Base-by-base conservation (phyloP, 2,797 vertebrate genomes). In the Naso thynnoides region DNA sequence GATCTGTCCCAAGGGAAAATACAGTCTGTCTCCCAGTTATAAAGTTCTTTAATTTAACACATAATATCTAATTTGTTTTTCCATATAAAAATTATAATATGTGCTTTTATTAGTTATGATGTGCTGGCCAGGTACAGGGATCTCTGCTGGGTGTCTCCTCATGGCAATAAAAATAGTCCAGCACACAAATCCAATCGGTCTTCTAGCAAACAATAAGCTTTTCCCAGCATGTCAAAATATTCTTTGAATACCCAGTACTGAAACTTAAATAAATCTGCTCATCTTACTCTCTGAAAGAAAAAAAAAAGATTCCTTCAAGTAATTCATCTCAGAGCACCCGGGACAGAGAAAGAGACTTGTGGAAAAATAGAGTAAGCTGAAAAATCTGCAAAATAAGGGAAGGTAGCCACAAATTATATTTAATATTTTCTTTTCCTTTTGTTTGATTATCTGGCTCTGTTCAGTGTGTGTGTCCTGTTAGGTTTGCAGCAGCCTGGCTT, bases 401-500 rank as follows among this genome's bases (percentile, higher is more conserved):
- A 47, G 52, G 21, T 33, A 33, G 33, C 33, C 36, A 29, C 16
- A 39, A 63, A 73, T 36, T 18, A 48, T 4, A 18, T 57, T 24
- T 19, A 11, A 41, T 14, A 44, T 16, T 68, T 58, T 48, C 19
- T 52, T 50, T 58, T 48, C 36, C 60, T 29, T 13, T 21, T 2
- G 4, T 26, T 53, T 33, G 55, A 66, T 44, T 27, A 14, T 52
- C 61, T 59, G 57, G 13, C 8, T 64, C 42, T 19, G 10, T 18
- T 62, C 36, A 19, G 14, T 4, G 24, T 27, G 54, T 71, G 64
- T 52, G 41, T 50, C 16, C 26, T 45, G 52, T 63, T 42, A 49
- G 60, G 19, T 64, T 76, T 84, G 56, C 39, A 70, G 24, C 31
- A 64, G 42, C 52, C 63, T 71, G 59, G 58, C 58, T 33, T 47